Conservation (phyloP, 2,888 invertebrate genomes). For the Platycheirus albimanus region DNA sequence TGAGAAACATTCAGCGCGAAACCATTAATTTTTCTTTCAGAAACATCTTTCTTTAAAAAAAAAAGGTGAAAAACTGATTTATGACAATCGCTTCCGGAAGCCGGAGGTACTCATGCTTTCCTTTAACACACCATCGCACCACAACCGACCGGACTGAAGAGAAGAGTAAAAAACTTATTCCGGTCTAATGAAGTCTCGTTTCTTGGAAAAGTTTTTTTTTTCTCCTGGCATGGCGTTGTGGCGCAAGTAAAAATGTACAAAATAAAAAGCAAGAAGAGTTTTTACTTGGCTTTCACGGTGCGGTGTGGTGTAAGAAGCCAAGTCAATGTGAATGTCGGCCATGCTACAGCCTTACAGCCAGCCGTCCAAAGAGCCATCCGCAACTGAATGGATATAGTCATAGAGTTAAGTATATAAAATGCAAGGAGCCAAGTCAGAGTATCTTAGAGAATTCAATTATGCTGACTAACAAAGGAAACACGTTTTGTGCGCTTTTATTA, state of each 20-base stretch:
- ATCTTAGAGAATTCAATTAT: constrained; percentile 71
- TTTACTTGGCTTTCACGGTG: constrained; percentile 20
- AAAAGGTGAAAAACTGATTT: constrained; percentile 68
- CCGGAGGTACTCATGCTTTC: constrained; percentile 49
- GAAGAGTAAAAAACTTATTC: constrained; percentile 55
- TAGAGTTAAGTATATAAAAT: constrained; percentile 7
- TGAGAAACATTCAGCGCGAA: constrained; percentile 40
- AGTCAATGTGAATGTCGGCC: constrained; percentile 2
- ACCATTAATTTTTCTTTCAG: neutral
- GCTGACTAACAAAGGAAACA: constrained; percentile 59
- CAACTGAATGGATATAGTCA: constrained; percentile 10
- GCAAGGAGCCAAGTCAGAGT: constrained; percentile 30
- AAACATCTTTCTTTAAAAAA: neutral
- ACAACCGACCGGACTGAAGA: constrained; percentile 14
- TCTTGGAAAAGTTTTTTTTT: neutral
- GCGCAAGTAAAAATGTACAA: neutral
- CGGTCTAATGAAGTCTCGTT: constrained; percentile 57
- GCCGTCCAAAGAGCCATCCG: neutral
- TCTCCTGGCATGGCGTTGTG: neutral
- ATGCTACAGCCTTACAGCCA: neutral
- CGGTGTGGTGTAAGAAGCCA: neutral
- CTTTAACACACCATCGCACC: constrained; percentile 17
- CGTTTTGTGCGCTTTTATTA: constrained; percentile 69
- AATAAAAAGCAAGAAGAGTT: constrained; percentile 17
- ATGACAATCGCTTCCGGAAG: constrained; percentile 62